Evolutionary conservation across 2,113 vertebrate genomes (phyloP), one percentile per base, ranked within the genome.

Genomic region (Tringa solitaria): DNA sequence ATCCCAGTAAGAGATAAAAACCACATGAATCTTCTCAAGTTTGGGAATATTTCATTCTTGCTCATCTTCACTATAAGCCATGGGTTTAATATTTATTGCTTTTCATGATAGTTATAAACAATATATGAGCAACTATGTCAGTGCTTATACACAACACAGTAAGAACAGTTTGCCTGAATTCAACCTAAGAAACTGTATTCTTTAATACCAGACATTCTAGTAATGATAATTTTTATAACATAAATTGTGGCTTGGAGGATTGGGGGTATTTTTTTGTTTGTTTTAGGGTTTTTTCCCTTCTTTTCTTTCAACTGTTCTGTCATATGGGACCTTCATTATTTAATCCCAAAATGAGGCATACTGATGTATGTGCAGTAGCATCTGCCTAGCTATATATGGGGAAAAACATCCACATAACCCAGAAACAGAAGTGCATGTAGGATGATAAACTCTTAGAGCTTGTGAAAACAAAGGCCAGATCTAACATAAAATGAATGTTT

Each of bases 261-360:
- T 33, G 8, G 18, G 30, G 11, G 19, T 7, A 5, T 10, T 27
- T 48, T 33, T 51, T 20, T 30, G 3, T 11, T n/a, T 53, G 10
- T 7, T 35, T 41, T 53, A 14, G 19, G 10, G 4, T 6, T 22
- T 2, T 9, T 35, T 45, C 6, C 4, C 0, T 6, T 50, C 81
- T 72, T 30, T 83, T 8, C 27, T 73, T 93, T 84, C 10, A 78
- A 26, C 22, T 63, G 5, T 48, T 84, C 26, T 68, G 16, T 72
- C 26, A 26, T 7, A 32, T 5, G 7, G 18, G 33, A 65, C 32
- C n/a, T 74, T 70, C 12, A 21, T 67, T 67, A 70, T 39, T 90
- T 75, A 78, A 78, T 35, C 16, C 14, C 27, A 7, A 50, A 84
- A 46, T 0, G 1, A 70, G 32, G 28, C 41, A 75, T 8, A 35